These are phyloP conservation scores for Zelleria hepariella DNA, from an alignment of 2,888 invertebrate genomes.

Conservation along the genomic window DNA sequence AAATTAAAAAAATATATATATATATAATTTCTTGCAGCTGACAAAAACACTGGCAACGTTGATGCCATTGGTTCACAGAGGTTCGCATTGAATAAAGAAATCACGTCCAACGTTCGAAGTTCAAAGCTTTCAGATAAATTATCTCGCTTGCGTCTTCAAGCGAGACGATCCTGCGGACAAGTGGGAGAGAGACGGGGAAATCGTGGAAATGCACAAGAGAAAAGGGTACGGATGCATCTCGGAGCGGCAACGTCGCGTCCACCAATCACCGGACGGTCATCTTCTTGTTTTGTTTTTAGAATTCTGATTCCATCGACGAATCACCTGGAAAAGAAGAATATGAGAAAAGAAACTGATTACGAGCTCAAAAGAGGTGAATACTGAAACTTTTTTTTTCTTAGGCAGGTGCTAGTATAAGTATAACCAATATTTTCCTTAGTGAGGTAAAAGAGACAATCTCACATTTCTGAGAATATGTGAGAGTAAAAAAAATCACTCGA, in stretches of 20 bases:
- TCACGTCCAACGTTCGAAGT: constrained; percentile 44
- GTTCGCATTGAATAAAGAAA: constrained; percentile 35
- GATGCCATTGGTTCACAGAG: constrained; percentile 38
- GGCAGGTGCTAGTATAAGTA: too few species aligned
- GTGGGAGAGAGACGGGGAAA: constrained; percentile 32
- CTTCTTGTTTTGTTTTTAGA: constrained; percentile 18
- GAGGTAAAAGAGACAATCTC: too few species aligned
- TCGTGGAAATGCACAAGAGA: constrained; percentile 19
- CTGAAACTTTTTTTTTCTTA: too few species aligned
- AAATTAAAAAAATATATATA: too few species aligned
- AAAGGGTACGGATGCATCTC: constrained; percentile 44
- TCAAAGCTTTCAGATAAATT: constrained; percentile 62
- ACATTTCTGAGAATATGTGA: too few species aligned
- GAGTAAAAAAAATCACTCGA: too few species aligned
- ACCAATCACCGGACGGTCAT: constrained; percentile 59
- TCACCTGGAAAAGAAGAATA: neutral
- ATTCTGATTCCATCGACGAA: neutral
- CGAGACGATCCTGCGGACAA: constrained; percentile 65
- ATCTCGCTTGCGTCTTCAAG: constrained; percentile 68
- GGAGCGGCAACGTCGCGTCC: constrained; percentile 64
- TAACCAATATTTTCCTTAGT: too few species aligned
- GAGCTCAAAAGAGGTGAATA: too few species aligned
- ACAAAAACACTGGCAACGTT: constrained; percentile 24
- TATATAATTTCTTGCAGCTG: too few species aligned
- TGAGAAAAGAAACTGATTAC: neutral